phyloP scores from a whole-genome alignment of 2,797 vertebrate genomes.

The Gastrophryne carolinensis region DNA sequence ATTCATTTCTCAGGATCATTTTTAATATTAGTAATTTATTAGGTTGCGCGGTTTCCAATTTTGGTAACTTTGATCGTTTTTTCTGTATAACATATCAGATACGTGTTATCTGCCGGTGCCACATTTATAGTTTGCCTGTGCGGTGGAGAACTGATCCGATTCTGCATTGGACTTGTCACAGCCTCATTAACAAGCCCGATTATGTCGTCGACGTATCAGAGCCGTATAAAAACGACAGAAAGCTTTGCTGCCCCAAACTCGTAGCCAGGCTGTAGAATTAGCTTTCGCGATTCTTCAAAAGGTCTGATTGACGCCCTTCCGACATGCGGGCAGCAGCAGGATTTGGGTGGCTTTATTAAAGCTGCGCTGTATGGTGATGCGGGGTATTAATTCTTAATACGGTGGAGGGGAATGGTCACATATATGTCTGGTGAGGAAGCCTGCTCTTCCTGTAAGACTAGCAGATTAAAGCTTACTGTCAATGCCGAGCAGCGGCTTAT shows the following conservation, averaged over 20 bases:
- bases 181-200: neutral
- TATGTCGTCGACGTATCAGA: constrained; percentile 8
- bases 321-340: constrained; percentile 60
- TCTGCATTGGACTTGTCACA: too few species aligned
- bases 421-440: constrained; percentile 71
- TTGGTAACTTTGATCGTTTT: too few species aligned
- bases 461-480: constrained; percentile 78
- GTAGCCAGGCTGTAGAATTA: constrained; percentile 63
- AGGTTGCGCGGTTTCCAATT: too few species aligned
- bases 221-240: constrained; percentile 51
- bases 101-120: too few species aligned
- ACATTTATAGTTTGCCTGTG: too few species aligned
- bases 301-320: constrained; percentile 61
- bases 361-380: constrained; percentile 65
- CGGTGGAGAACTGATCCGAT: too few species aligned
- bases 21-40: too few species aligned
- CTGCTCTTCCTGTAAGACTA: constrained; percentile 74
- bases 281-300: constrained; percentile 59
- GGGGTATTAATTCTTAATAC: constrained; percentile 78
- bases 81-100: too few species aligned
- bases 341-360: constrained; percentile 66
- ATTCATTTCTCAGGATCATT: too few species aligned
- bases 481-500: constrained; percentile 60
- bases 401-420: constrained; percentile 71
- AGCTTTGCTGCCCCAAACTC: constrained; percentile 57